Percentiles rank a stretch among this genome's conserved stretches.
Evolutionary conservation across 2,888 invertebrate genomes (phyloP).

Genomic region (Amblyteles armatorius): DNA sequence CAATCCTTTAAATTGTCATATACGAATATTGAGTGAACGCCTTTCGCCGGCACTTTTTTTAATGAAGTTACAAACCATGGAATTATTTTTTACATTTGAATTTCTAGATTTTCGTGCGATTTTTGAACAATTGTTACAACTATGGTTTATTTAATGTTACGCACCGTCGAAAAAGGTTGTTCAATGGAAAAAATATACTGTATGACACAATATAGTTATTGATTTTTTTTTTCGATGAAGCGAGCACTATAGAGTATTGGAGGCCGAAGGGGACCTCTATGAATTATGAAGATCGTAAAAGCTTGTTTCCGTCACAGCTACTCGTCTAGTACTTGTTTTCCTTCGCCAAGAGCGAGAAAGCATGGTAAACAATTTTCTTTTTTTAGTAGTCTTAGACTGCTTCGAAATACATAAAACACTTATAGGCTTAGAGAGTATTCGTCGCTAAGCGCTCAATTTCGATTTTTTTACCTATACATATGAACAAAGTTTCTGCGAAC

Average conservation of each 20-base stretch:
- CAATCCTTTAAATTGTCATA: background rate
- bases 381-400: background rate
- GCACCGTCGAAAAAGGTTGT: background rate
- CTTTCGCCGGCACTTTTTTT: background rate
- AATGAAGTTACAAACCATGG: background rate
- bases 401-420: background rate
- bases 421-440: background rate
- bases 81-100: background rate
- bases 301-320: background rate
- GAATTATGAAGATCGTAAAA: slow-evolving; percentile 1
- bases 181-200: background rate
- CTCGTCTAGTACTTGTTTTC: background rate
- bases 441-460: background rate
- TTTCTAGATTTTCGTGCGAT: background rate
- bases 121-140: background rate
- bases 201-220: background rate
- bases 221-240: background rate
- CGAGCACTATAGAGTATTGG: background rate
- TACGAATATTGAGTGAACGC: background rate
- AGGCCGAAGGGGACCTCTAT: background rate
- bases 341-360: background rate
- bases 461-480: background rate
- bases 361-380: slow-evolving; percentile 8
- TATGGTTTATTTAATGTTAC: background rate
- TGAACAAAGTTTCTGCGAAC: background rate